These are phyloP conservation scores for Sciurus carolinensis DNA, from an alignment of 2,797 vertebrate genomes.

Conservation along the genomic window DNA sequence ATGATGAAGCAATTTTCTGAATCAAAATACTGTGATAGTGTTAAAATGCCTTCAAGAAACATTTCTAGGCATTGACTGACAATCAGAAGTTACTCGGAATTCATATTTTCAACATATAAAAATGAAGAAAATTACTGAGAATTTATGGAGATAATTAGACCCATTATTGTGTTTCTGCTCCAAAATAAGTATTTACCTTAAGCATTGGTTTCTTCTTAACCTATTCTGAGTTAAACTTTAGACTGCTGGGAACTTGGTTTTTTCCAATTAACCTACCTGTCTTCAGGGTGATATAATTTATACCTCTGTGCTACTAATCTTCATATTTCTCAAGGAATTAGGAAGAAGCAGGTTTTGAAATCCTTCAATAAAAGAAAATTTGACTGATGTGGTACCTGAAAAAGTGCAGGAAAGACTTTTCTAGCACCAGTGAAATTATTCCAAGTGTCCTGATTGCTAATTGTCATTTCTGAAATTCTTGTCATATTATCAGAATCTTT, in stretches of 20 bases:
- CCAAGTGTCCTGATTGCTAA: conserved; percentile 42
- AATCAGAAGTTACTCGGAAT: neutral
- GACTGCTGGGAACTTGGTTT: conserved; percentile 51
- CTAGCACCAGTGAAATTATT: neutral
- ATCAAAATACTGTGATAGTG: conserved; percentile 1
- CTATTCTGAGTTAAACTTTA: conserved; percentile 69
- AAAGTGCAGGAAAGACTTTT: neutral
- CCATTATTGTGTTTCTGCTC: conserved; percentile 56
- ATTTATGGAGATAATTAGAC: conserved; percentile 54
- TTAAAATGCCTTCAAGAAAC: neutral
- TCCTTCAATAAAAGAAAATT: conserved; percentile 52
- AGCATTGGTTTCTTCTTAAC: conserved; percentile 64
- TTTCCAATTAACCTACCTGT: conserved; percentile 71
- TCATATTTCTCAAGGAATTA: conserved; percentile 72
- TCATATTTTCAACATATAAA: conserved; percentile 61
- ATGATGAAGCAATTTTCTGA: conserved; percentile 21
- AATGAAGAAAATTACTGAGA: conserved; percentile 48
- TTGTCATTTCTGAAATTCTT: neutral
- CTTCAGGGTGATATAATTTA: conserved; percentile 67
- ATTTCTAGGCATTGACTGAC: neutral
- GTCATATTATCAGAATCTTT: conserved; percentile 17
- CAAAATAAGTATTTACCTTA: conserved; percentile 61
- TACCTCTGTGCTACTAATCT: conserved; percentile 51
- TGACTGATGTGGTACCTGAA: conserved; percentile 40
- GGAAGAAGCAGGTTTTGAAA: conserved; percentile 43